Base-by-base conservation (phyloP, 2,797 vertebrate genomes). In the Anguilla marmorata region DNA sequence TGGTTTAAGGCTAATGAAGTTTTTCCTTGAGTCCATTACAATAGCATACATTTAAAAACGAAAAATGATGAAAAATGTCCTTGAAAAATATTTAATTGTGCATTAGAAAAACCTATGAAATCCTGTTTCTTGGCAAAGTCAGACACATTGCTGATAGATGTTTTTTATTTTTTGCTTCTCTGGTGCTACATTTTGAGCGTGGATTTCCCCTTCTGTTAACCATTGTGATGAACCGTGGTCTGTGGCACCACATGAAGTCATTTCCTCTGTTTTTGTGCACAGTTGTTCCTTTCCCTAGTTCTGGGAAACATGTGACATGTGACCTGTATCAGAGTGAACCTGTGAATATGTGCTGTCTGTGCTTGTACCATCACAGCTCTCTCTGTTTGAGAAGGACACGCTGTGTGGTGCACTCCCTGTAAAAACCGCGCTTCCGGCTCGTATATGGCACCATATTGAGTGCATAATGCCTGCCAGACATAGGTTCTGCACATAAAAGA, bases 401-500 rank as follows among this genome's bases (percentile, higher is more conserved):
- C 7, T 33, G 69, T 72, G 21, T 54, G 79, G 1, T 1, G 12
- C 82, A n/a, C 50, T 14, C 33, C 41, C 45, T 33, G 9, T 74
- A 52, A 41, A 86, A 86, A 86, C 54, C 24, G 69, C 14, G 4
- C 60, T 72, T 74, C 48, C 50, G 82, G 66, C 58, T 19, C 69
- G 21, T 76, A 2, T n/a, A 12, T 85, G 83, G 87, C 83, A 4
- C 69, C 74, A 2, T 3, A n/a, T 30, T 37, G 24, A 79, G 72
- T 24, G 19, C 21, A 24, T 89, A 87, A 87, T 89, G 27, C 33
- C 60, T 87, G 0, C 63, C 85, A 89, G 85, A 82, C 48, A 21
- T 12, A 27, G 80, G 24, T 50, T 58, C 27, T 0, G 27, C 41
- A 33, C 63, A 21, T 83, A 27, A 33, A 48, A 84, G 85, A 89